Evolutionary conservation across 53 echinoderm and acorn worm genomes (phyloP), one percentile per base, ranked within the genome.

Genomic region (Holothuria scabra): DNA sequence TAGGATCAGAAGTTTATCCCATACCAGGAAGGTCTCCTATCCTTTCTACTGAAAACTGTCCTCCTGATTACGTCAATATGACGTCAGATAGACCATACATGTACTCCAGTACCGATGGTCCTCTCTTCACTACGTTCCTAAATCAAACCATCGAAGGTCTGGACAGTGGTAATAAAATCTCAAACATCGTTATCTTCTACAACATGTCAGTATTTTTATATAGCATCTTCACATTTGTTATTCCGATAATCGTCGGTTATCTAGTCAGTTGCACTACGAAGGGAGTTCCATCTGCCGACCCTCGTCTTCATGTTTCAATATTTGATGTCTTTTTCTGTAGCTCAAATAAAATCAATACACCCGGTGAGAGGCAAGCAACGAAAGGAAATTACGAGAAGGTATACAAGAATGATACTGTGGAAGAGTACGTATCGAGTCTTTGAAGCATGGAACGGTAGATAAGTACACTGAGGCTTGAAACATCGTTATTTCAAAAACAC

Each of bases 1-100:
- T 64, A 64, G 64, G 64, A 64, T 64, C 64, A 30, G 64, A 64
- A 26, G 30, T 64, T 26, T 25, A 28, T 30, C 64, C 64, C 18
- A 8, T 0, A 12, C n/a, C 64, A 26, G 64, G 64, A 22, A 26
- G 5, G 12, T 3, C 5, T 30, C 64, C 64, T 11, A 13, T 64
- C 11, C 28, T 64, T 28, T 64, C 64, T 12, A 30, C 30, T 14
- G 64, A 64, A 12, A 12, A 6, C 12, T 64, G 64, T 6, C 64
- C 23, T 18, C 5, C 26, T 64, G 64, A 64, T 9, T 26, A 28
- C 26, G 10, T 64, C 23, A 64, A 64, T 30, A 10, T 64, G 64
- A 64, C 64, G 28, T 64, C 30, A 30, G 11, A 64, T 3, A 3
- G 52, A 4, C 52, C 52, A 52, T 52, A 16, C 52, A 52, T 52